phyloP scores from a whole-genome alignment of 2,797 vertebrate genomes.

The Cirrhinus mrigala region DNA sequence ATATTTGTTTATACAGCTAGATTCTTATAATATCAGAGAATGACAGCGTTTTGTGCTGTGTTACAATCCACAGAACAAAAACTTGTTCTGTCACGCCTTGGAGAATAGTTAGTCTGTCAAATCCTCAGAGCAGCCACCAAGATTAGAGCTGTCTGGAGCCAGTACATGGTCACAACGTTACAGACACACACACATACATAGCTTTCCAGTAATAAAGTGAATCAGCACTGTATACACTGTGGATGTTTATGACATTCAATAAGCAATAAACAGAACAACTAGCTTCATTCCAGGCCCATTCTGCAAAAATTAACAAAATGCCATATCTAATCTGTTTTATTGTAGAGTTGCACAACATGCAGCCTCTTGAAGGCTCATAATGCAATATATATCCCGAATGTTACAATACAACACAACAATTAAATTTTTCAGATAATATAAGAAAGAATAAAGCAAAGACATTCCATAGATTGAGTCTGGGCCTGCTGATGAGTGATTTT shows the following conservation, averaged over 20 bases:
- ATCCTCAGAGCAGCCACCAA: slow-evolving; percentile 67
- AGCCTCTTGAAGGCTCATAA: not conserved
- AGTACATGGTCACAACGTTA: not conserved
- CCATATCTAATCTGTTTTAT: slow-evolving; percentile 4
- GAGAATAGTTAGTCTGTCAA: slow-evolving; percentile 65
- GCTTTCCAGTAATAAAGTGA: slow-evolving; percentile 17
- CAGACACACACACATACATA: not conserved
- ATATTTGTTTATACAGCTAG: slow-evolving; percentile 25
- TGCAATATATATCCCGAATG: not conserved
- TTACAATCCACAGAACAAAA: slow-evolving; percentile 50
- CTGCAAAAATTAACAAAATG: not conserved
- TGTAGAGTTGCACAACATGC: not conserved
- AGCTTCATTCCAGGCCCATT: slow-evolving; percentile 49
- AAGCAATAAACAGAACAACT: slow-evolving; percentile 24
- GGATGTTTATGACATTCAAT: slow-evolving; percentile 10
- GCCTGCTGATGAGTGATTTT: slow-evolving; percentile 17
- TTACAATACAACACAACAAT: no score
- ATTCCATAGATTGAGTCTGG: not conserved
- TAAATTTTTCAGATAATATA: not conserved
- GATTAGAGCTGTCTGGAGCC: slow-evolving; percentile 60
- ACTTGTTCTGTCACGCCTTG: slow-evolving; percentile 69
- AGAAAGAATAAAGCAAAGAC: not conserved
- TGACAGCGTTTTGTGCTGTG: not conserved
- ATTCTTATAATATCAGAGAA: slow-evolving; percentile 28
- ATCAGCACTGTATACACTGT: slow-evolving; percentile 17